Evolutionary conservation across 2,113 vertebrate species (phyloP), one percentile per base, ranked within the genome.

Genomic region (Halichoerus grypus): DNA sequence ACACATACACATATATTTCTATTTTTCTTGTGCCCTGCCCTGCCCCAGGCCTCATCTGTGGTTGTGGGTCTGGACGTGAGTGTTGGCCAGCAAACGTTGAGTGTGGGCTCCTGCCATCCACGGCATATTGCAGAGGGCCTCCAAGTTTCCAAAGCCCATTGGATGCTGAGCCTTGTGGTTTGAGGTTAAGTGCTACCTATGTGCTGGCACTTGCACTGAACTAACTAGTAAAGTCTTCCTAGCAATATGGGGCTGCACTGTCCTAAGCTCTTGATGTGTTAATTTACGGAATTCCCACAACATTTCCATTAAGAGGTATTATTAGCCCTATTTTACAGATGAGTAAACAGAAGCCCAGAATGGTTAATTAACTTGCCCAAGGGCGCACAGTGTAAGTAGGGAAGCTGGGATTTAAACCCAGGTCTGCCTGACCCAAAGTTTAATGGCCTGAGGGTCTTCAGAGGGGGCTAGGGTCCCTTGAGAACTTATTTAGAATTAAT

Each of bases 281-380:
- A 46, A 63, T 94, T 83, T 51, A 42, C 63, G 92, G 77, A 85
- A 81, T 93, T 92, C 39, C 83, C 76, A 72, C 8, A 61, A 33
- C 21, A 91, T 57, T 84, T 63, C 49, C 79, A 83, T 55, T 57
- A 31, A 69, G 81, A 74, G 24, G 31, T 92, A 2, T 95, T 57
- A 61, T 65, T 88, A 57, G 67, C 33, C 31, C 85, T 93, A 1
- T 85, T 96, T 86, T 89, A 80, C 81, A 91, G 42, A 86, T 88
- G 65, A 88, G 85, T 74, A 97, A 83, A 69, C 36, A 36, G 67
- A 80, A 79, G 57, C 69, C 51, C 82, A 67, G 82, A 86, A 63
- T 42, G 83, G 79, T 36, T 39, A 39, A 90, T 74, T 53, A 69
- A 88, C 36, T 81, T 88, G 53, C 59, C 61, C 31, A 49, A 51